Base-by-base conservation (phyloP, 1,140 invertebrate species). In the Odontomachus brunneus region DNA sequence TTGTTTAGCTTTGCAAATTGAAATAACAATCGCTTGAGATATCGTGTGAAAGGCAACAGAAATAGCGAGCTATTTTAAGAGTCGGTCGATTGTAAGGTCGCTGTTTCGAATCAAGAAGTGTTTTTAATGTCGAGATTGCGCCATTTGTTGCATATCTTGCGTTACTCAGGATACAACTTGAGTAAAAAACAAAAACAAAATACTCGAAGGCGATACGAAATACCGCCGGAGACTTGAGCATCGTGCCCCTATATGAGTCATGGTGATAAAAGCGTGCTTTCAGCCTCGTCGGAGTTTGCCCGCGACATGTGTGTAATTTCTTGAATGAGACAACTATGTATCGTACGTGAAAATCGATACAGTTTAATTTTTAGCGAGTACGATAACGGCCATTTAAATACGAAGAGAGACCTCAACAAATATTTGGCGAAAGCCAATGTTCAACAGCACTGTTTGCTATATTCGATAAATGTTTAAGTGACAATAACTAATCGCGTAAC, bases 281-380 rank as follows among this genome's bases (percentile, higher is more conserved):
- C 69, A 53, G 29, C 48, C n/a, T 57, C 24, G 2, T 76, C 49
- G 19, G 17, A 73, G n/a, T 44, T 78, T 53, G 38, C 29, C 14
- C 26, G 5, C 49, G 44, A 38, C 44, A 15, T 19, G 62, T 1
- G 9, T 24, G 17, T 26, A 15, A 29, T 55, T 44, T 11, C 1
- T 9, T 57, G 29, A 78, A 78, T 44, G 62, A 44, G n/a, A 49
- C 12, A 33, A 51, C 38, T 53, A 44, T 11, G 9, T 17, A 19
- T 38, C 3, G n/a, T 12, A n/a, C 2, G 1, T 14, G 1, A 17
- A 76, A 22, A 67, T 55, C 22, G 14, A 67, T 67, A 17, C 4
- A 11, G 12, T 0, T 9, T 22, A 5, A 75, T 75, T 55, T 44
- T 15, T 73, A 11, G 7, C 15, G 24, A 3, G 3, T 11, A 11